These are phyloP conservation scores for Salmo trutta DNA, from an alignment of 2,797 vertebrate species.

Conservation along the genomic window DNA sequence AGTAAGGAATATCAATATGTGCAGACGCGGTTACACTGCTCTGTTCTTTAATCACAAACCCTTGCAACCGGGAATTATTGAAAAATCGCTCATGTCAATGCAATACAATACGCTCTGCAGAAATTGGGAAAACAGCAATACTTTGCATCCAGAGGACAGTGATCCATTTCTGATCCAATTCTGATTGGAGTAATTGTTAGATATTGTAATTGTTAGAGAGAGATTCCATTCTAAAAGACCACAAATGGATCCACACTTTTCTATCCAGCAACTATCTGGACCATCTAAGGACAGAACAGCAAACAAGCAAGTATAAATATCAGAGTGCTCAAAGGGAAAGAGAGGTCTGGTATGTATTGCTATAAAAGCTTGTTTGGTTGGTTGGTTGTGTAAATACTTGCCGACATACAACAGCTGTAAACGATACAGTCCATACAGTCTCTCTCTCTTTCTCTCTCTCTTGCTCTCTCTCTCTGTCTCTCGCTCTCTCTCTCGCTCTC, in stretches of 20 bases:
- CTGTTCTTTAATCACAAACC: too few species aligned
- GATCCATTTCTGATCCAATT: too few species aligned
- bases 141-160: too few species aligned
- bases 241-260: background rate
- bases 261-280: background rate
- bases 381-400: slow-evolving; percentile 51
- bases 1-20: too few species aligned
- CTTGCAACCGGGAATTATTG: too few species aligned
- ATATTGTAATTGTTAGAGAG: background rate
- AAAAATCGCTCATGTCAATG: too few species aligned
- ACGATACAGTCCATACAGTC: slow-evolving; percentile 38
- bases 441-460: background rate
- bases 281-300: background rate
- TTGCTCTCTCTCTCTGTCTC: slow-evolving; percentile 12
- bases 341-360: background rate
- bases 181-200: too few species aligned
- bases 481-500: background rate
- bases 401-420: slow-evolving; percentile 56
- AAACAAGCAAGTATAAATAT: background rate
- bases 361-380: slow-evolving; percentile 18
- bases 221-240: background rate
- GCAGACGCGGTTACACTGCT: too few species aligned
- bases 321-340: background rate
- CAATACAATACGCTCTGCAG: too few species aligned
- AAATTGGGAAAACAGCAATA: too few species aligned